These are phyloP conservation scores for Cathartes aura DNA, from an alignment of 2,113 vertebrate genomes.

Conservation along the genomic window DNA sequence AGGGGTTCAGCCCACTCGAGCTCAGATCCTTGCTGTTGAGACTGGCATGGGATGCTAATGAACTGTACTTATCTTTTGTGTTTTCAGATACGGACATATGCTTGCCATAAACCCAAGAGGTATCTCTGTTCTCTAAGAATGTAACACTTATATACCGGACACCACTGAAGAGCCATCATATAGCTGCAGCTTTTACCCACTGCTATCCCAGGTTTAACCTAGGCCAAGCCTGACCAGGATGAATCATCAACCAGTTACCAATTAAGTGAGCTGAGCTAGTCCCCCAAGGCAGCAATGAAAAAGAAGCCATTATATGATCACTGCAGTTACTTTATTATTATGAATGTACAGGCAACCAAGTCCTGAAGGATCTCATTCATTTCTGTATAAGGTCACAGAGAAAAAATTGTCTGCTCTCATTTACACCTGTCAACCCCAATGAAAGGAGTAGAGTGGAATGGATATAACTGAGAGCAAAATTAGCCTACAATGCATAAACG, in stretches of 20 bases:
- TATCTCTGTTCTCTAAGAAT: not conserved
- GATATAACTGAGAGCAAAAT: constrained; percentile 8
- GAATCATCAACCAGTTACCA: not conserved
- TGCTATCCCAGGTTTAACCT: not conserved
- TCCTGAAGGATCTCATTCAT: constrained; percentile 5
- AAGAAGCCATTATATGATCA: not conserved
- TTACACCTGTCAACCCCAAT: constrained; percentile 10
- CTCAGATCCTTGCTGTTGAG: not conserved
- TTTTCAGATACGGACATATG: not conserved
- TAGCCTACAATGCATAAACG: not conserved
- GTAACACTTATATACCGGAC: not conserved
- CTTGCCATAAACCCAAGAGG: not conserved
- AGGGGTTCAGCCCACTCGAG: not conserved
- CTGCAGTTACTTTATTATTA: not conserved
- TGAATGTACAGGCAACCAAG: not conserved
- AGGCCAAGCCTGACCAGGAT: not conserved
- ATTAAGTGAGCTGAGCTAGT: not conserved
- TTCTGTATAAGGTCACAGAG: constrained; percentile 1
- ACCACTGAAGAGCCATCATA: not conserved
- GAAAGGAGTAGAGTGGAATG: not conserved
- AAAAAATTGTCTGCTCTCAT: not conserved
- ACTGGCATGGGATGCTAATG: not conserved
- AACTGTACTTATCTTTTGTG: not conserved
- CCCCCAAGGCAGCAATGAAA: not conserved
- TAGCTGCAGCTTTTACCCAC: not conserved